phyloP scores from a whole-genome alignment of 2,888 invertebrate genomes.

The Cryptus armator region DNA sequence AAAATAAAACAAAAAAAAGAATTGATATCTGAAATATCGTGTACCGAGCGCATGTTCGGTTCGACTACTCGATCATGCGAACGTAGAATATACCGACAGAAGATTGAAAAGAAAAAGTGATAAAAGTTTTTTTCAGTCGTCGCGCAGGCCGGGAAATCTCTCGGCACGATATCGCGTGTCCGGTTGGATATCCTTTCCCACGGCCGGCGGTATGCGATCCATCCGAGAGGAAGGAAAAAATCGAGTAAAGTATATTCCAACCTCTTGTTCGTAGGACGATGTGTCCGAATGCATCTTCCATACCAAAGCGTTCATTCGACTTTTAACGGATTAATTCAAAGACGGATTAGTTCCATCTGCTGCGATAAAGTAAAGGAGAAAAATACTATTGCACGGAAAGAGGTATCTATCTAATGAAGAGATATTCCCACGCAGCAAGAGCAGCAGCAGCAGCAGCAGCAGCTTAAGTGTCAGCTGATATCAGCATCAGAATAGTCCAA shows the following conservation, averaged over 20 bases:
- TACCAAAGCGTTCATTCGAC: conserved; percentile 11
- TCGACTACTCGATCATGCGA: conserved; percentile 40
- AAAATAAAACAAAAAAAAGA: not conserved
- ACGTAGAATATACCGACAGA: conserved; percentile 23
- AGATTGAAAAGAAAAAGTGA: conserved; percentile 15
- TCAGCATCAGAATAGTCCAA: conserved; percentile 54
- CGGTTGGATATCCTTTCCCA: conserved; percentile 64
- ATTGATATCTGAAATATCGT: not conserved
- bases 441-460: conserved; percentile 44
- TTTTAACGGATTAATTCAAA: conserved; percentile 38
- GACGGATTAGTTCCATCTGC: conserved; percentile 13
- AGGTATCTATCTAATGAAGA: conserved; percentile 24
- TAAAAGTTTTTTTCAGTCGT: conserved; percentile 11
- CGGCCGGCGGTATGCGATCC: conserved; percentile 43
- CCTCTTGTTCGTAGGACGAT: not conserved
- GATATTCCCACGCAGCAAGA: conserved; percentile 59
- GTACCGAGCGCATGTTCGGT: not conserved
- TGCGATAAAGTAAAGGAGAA: not conserved
- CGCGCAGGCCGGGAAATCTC: conserved; percentile 55
- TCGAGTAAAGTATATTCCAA: conserved; percentile 27
- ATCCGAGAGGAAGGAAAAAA: conserved; percentile 32
- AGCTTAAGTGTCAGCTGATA: conserved; percentile 44
- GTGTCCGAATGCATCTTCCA: not conserved
- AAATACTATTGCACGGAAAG: conserved; percentile 7
- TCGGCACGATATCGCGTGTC: conserved; percentile 67